Conservation (phyloP, 2,113 vertebrate genomes). For the Aspidoscelis tigris region DNA sequence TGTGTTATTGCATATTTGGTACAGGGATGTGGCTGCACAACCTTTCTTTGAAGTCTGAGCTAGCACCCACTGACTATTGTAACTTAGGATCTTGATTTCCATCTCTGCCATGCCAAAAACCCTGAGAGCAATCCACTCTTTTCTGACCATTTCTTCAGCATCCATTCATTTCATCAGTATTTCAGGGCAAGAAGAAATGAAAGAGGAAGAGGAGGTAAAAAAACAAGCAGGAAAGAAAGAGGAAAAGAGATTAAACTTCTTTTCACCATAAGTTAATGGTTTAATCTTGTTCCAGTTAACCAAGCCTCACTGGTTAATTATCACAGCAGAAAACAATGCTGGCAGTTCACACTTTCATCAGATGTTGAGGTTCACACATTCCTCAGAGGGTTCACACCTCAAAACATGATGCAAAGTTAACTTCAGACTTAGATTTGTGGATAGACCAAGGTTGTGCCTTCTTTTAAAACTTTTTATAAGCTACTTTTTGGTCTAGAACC, state of each 20-base stretch:
- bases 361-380: slow-evolving; percentile 37
- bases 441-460: slow-evolving; percentile 28
- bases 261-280: not conserved
- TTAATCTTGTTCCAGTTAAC: slow-evolving; percentile 1
- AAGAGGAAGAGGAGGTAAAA: not conserved
- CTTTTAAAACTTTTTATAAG: slow-evolving; percentile 8
- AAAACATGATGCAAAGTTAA: slow-evolving; percentile 29
- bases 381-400: slow-evolving; percentile 34
- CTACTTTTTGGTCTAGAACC: slow-evolving; percentile 41
- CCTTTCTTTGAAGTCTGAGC: no score
- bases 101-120: no score
- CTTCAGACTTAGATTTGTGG: slow-evolving; percentile 32
- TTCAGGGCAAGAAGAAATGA: not conserved
- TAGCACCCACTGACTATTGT: no score
- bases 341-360: slow-evolving; percentile 33
- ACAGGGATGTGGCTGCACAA: no score
- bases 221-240: not conserved
- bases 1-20: no score
- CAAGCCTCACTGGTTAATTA: slow-evolving; percentile 3
- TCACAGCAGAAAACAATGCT: slow-evolving; percentile 23
- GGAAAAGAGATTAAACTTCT: not conserved
- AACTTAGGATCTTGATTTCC: no score
- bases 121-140: not conserved
- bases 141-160: not conserved
- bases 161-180: not conserved